Evolutionary conservation across 2,113 vertebrate genomes (phyloP).

Genomic region (Athene cunicularia): DNA sequence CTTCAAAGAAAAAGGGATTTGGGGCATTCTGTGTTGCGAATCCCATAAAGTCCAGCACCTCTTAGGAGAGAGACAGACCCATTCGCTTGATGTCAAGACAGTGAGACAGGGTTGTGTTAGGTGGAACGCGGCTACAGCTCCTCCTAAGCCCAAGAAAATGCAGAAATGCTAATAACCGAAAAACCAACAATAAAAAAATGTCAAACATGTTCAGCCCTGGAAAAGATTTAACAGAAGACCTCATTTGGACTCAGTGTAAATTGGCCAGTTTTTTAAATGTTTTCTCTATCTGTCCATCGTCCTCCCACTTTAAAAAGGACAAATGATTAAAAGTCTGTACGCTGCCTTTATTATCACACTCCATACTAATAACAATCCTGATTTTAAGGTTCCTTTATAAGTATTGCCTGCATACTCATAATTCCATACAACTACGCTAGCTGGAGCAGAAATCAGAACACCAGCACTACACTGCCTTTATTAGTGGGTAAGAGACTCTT

Average conservation of each 20-base stretch:
- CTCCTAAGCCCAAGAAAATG: rapidly evolving
- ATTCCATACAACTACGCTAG: not conserved
- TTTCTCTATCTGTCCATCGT: not conserved
- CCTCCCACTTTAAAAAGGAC: not conserved
- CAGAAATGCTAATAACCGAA: not conserved
- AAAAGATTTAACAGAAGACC: not conserved
- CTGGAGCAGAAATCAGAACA: not conserved
- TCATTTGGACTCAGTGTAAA: not conserved
- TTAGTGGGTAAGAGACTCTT: not conserved
- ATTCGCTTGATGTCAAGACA: rapidly evolving
- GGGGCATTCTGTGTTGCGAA: not conserved
- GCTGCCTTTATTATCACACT: not conserved
- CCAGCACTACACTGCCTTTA: not conserved
- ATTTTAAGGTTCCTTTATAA: not conserved
- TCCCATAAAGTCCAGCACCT: not conserved
- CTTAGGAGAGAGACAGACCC: not conserved
- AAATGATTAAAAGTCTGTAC: not conserved
- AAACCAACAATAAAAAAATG: not conserved
- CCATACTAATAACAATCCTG: not conserved
- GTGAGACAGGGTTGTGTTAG: not conserved
- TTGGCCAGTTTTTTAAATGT: not conserved
- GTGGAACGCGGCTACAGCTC: not conserved
- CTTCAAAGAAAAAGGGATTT: not conserved
- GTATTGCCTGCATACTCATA: not conserved
- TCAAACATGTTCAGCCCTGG: not conserved